Base-by-base conservation (phyloP, 2,797 vertebrate genomes). In the Chloroceryle inda region DNA sequence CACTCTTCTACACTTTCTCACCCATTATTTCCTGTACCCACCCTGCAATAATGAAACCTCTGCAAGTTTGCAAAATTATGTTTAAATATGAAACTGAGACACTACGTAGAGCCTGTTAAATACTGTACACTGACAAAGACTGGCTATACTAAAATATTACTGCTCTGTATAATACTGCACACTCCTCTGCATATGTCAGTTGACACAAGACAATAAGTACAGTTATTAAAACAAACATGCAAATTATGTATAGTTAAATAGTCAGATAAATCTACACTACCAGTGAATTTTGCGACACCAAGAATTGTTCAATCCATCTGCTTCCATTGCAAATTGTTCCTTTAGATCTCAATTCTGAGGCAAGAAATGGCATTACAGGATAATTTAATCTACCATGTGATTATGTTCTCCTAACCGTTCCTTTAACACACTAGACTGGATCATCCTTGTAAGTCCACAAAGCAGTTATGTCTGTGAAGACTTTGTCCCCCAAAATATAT, bases 141-240 rank as follows among this genome's bases (percentile, higher is more conserved):
- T 29, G 52, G 31, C 40, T 82, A 20, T 85, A 37, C 40, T 86
- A 58, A 92, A 88, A 53, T 69, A 71, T 86, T 42, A 67, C 85
- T 88, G 61, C 80, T 89, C 37, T 61, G 9, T 59, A 8, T 42
- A 23, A 62, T 61, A 85, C 35, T 76, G 61, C 67, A 71, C 50
- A 71, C 63, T 76, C 17, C 69, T 86, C 85, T 64, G 59, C 2
- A 1, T 73, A 35, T 92, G 71, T 61, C 83, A 62, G 77, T 45
- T 92, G 80, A 67, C 56, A 64, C 11, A 50, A 31, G 33, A 56
- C 47, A 92, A 31, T 86, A 93, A 89, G 23, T 47, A 42, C 12
- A 64, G 35, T 87, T 90, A 92, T 89, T 94, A 93, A 74, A 88
- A 86, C 19, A 90, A 74, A 44, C 63, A 53, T 38, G 35, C 44